Base-by-base conservation (phyloP, 2,113 vertebrate species). In the Neogale vison region DNA sequence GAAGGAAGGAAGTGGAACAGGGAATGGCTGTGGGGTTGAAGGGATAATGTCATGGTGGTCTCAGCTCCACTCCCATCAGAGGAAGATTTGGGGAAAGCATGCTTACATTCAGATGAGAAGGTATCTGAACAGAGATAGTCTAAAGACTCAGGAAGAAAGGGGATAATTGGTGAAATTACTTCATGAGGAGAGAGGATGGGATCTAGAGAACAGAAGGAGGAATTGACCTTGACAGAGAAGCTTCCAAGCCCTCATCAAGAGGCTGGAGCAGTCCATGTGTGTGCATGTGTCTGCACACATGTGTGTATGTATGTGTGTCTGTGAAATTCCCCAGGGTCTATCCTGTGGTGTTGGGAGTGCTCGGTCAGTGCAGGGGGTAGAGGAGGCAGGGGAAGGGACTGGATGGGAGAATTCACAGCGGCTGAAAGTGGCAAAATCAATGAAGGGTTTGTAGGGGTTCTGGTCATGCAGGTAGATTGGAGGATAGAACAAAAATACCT, bases 31-130 rank as follows among this genome's bases (percentile, higher is more conserved):
- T 57, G 34, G 45, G 69, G 29, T 20, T 67, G 45, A 63, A 90
- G 65, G 76, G 52, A 39, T 7, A 57, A 65, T 10, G 13, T 9
- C 12, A 4, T 0, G 36, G 47, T 50, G 50, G 39, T 39, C 31
- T 1, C 45, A 34, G 4, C 5, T 34, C 17, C 29, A 10, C 29
- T 0, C 24, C 34, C 17, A 18, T 7, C 0, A 6, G 14, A 90
- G 72, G 26, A 76, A 71, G 59, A 80, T 52, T 52, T 2, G 69
- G 42, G 39, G 42, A 15, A 69, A 76, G 42, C 9, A 47, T 6
- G 34, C 26, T 83, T 47, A 77, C 12, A 12, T 45, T 42, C 39
- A 61, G 83, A 93, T 55, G 34, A 61, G 61, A 82, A 87, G 65
- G 67, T 79, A 74, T 7, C 34, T 80, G 31, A 65, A 29, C 4